phyloP scores from a whole-genome alignment of 2,113 vertebrate species.

The Alligator sinensis region DNA sequence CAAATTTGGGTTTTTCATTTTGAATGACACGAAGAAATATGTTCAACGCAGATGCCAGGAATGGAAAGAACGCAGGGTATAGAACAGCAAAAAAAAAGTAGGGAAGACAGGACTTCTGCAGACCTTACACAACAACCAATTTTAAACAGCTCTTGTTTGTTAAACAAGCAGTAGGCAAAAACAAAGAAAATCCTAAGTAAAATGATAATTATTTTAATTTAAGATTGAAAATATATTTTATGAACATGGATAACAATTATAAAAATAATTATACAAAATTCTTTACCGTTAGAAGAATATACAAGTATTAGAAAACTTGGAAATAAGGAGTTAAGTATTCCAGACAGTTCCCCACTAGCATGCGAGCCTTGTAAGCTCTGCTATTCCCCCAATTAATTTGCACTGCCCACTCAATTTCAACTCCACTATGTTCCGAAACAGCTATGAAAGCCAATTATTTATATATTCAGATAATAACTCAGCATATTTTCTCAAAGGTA shows the following conservation, averaged over 20 bases:
- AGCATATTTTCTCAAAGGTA: not conserved
- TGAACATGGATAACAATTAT: not conserved
- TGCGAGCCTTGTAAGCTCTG: not conserved
- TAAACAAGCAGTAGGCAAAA: not conserved
- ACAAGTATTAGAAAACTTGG: not conserved
- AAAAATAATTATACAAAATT: not conserved
- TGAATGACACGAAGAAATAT: not conserved
- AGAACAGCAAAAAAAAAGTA: not conserved
- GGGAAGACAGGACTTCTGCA: not conserved
- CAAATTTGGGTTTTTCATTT: not conserved
- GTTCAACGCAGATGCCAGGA: not conserved
- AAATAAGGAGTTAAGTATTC: not conserved
- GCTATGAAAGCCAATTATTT: not conserved
- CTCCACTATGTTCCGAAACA: not conserved
- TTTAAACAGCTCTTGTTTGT: not conserved
- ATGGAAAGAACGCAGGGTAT: not conserved
- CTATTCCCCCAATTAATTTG: not conserved
- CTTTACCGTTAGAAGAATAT: not conserved
- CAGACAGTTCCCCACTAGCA: not conserved
- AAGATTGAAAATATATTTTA: not conserved
- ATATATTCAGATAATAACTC: not conserved
- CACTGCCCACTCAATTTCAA: not conserved
- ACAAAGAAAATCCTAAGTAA: not conserved
- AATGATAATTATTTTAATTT: not conserved
- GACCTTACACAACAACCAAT: not conserved